Evolutionary conservation across 2,888 invertebrate species (phyloP).

Genomic region (Spilosoma lubricipeda): DNA sequence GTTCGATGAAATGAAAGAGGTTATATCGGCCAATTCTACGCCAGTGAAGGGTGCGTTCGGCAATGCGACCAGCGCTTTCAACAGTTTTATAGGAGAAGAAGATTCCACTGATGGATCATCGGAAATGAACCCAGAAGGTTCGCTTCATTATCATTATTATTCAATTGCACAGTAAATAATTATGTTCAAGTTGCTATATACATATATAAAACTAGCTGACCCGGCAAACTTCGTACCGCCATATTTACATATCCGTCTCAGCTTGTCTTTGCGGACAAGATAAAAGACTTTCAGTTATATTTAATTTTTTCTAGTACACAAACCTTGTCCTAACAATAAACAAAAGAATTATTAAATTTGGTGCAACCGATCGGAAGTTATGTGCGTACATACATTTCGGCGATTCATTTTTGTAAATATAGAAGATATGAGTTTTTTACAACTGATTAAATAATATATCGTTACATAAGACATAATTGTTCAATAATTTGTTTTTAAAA

Average conservation of each 20-base stretch:
- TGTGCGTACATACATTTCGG: too few relatives aligned
- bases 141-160: slow-evolving; percentile 30
- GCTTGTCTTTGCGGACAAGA: too few relatives aligned
- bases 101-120: slow-evolving; percentile 80
- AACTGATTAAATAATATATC: not conserved
- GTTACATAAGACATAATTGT: not conserved
- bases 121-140: slow-evolving; percentile 83
- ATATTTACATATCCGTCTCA: too few relatives aligned
- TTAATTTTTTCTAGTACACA: too few relatives aligned
- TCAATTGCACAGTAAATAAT: not conserved
- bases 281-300: too few relatives aligned
- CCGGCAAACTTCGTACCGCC: too few relatives aligned
- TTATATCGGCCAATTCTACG: slow-evolving; percentile 95
- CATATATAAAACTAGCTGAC: too few relatives aligned
- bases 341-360: too few relatives aligned
- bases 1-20: slow-evolving; percentile 96
- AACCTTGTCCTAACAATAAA: too few relatives aligned
- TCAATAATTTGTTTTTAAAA: not conserved
- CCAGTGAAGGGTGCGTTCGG: slow-evolving; percentile 90
- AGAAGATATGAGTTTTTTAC: not conserved
- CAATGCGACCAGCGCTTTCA: slow-evolving; percentile 77
- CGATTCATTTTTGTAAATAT: too few relatives aligned
- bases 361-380: too few relatives aligned
- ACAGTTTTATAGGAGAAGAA: slow-evolving; percentile 75
- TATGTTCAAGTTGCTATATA: too few relatives aligned